Percentiles rank a stretch among this genome's conserved stretches.
These are phyloP conservation scores for Leptosomus discolor DNA, from an alignment of 2,113 vertebrate species.

Conservation along the genomic window DNA sequence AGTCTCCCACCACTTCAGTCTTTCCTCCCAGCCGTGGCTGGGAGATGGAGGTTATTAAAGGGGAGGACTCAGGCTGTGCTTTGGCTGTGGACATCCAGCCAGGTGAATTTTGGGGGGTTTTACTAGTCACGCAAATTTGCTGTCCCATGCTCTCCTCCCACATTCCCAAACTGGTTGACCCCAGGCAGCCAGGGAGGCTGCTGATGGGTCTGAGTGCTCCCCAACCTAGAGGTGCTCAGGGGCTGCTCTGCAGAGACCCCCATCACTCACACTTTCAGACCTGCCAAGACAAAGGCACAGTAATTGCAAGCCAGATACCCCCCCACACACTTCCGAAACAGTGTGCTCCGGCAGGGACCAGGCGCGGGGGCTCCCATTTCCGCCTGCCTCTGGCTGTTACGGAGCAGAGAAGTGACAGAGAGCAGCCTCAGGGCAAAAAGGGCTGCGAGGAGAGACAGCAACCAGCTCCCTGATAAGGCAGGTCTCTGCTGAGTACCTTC, in stretches of 20 bases:
- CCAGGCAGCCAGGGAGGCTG: background rate
- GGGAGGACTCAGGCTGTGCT: background rate
- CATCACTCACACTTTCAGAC: constrained; percentile 50
- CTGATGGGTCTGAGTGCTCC: background rate
- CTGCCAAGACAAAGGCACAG: constrained; percentile 45
- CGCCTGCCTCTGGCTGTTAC: constrained; percentile 47
- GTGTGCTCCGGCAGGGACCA: background rate
- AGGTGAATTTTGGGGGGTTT: background rate
- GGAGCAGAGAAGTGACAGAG: constrained; percentile 43
- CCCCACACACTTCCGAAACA: background rate
- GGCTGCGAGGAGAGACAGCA: constrained; percentile 66
- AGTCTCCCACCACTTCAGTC: background rate
- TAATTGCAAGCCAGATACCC: constrained; percentile 19
- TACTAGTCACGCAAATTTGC: background rate
- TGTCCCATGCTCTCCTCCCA: background rate
- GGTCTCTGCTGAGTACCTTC: constrained; percentile 68
- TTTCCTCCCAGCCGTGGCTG: background rate
- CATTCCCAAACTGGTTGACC: fast-evolving
- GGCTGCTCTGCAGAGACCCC: background rate
- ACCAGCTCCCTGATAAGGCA: constrained; percentile 64
- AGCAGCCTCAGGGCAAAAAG: constrained; percentile 37
- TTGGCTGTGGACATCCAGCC: background rate
- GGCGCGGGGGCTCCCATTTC: constrained; percentile 49
- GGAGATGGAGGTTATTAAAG: background rate
- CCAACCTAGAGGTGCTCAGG: fast-evolving